Evolutionary conservation across 2,888 invertebrate genomes (phyloP), one percentile per base, ranked within the genome.

Genomic region (Salticus scenicus): DNA sequence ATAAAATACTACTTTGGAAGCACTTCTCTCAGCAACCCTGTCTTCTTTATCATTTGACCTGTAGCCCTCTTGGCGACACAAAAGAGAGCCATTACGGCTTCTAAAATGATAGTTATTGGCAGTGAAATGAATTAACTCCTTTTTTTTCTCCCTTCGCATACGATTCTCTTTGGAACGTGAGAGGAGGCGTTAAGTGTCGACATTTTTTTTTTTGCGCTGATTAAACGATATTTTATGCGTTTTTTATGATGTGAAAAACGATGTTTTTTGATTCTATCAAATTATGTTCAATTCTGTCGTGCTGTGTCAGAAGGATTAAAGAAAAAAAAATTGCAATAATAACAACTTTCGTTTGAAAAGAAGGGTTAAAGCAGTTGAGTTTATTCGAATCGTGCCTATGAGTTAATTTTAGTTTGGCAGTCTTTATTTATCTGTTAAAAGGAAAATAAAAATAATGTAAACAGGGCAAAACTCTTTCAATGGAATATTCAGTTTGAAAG

Each of bases 41-140:
- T 51, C 27, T 27, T 7, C n/a, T 69, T 75, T 82, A 76, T 82
- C 82, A 42, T 71, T 73, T 80, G 80, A 80, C 80, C 80, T 63
- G 74, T 31, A 70, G 70, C 70, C 81, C 81, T 69, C 41, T 82
- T 82, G 82, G 82, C 82, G 82, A 81, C 81, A 81, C 74, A 74
- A 74, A 69, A 69, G 69, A 69, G 30, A 75, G 70, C 57, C 70
- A 74, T 75, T 75, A 64, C 74, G 75, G 70, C 70, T 41, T 69
- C 81, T 57, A 69, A 81, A 81, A 81, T 81, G 81, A 81, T 73
- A 74, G 81, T 81, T 74, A 81, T 63, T 81, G 74, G 66, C 63
- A 70, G 70, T 74, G 74, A 81, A 73, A 57, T 69, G 74, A 81
- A 74, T 81, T 69, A 69, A 28, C 51, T 31, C 31, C 28, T 2